phyloP scores from a whole-genome alignment of 30 jellyfish, hydroid and myxozoan species.

The Hydractinia echinata region DNA sequence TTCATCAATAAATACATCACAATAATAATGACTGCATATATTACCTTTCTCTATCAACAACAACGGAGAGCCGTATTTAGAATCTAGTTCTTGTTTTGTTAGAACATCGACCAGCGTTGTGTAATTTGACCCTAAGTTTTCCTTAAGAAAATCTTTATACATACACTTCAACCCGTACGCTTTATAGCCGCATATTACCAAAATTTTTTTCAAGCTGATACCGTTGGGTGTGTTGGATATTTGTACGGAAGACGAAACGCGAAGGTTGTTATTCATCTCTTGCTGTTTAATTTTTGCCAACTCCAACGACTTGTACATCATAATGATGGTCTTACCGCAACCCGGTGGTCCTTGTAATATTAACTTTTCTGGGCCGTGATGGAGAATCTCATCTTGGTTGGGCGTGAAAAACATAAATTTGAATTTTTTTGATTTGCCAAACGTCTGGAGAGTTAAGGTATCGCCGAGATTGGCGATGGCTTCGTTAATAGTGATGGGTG shows the following conservation, averaged over 20 bases:
- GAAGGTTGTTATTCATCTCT: background rate
- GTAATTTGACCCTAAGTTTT: background rate
- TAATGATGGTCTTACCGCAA: constrained; percentile 1
- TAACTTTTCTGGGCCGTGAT: background rate
- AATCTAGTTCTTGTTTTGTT: background rate
- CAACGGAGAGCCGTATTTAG: background rate
- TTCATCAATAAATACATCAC: constrained; percentile 9
- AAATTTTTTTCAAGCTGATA: background rate
- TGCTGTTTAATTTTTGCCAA: background rate
- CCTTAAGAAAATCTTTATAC: background rate
- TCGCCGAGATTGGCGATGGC: constrained; percentile 18
- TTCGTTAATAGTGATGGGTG: constrained; percentile 18
- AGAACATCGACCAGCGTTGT: background rate
- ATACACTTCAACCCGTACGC: constrained; percentile 10
- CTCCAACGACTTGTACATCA: constrained; percentile 4
- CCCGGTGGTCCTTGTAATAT: constrained; percentile 6
- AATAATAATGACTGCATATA: background rate
- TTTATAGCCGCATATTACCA: constrained; percentile 1
- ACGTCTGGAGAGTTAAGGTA: constrained; percentile 1
- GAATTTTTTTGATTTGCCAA: constrained; percentile 6
- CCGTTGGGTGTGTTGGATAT: background rate
- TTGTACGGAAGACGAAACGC: too few species aligned
- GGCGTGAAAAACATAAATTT: constrained; percentile 5
- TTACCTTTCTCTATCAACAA: background rate
- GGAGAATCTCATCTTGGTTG: background rate